Conservation (phyloP, 2,797 vertebrate species). For the Novumbra hubbsi region DNA sequence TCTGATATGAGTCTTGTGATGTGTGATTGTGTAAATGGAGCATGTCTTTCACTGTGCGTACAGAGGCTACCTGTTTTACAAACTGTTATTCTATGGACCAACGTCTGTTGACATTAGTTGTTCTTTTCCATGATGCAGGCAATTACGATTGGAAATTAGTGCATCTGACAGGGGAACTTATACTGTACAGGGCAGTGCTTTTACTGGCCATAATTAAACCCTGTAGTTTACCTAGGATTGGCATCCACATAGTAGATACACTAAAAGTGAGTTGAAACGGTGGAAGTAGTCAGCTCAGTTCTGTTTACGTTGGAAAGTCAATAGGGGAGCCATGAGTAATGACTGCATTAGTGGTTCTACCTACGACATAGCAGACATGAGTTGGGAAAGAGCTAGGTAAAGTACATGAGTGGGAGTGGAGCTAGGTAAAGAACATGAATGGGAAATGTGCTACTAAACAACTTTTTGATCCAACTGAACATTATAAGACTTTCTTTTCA, state of each 20-base stretch:
- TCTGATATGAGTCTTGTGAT: not conserved
- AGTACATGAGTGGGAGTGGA: not conserved
- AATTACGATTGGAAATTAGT: slow-evolving; percentile 76
- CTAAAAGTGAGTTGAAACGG: slow-evolving; percentile 26
- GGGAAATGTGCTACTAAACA: not conserved
- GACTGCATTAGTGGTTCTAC: not conserved
- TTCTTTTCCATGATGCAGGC: slow-evolving; percentile 65
- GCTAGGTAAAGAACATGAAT: not conserved
- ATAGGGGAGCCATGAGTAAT: slow-evolving; percentile 8
- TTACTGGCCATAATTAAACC: slow-evolving; percentile 9
- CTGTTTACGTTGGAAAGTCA: slow-evolving; percentile 42
- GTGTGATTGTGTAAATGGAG: not conserved
- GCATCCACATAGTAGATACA: slow-evolving; percentile 43
- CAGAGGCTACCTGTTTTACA: not conserved
- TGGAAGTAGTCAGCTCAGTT: slow-evolving; percentile 9
- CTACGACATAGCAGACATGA: not conserved
- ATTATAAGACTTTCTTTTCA: not conserved
- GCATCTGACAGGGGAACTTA: slow-evolving; percentile 45
- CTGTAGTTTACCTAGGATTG: slow-evolving; percentile 35
- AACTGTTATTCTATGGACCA: slow-evolving; percentile 32
- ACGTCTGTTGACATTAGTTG: slow-evolving; percentile 65
- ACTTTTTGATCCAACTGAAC: not conserved
- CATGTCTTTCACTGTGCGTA: not conserved
- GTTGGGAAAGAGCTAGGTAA: not conserved
- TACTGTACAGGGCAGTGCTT: not conserved